Conservation (phyloP, 2,113 vertebrate genomes). For the Lontra canadensis region DNA sequence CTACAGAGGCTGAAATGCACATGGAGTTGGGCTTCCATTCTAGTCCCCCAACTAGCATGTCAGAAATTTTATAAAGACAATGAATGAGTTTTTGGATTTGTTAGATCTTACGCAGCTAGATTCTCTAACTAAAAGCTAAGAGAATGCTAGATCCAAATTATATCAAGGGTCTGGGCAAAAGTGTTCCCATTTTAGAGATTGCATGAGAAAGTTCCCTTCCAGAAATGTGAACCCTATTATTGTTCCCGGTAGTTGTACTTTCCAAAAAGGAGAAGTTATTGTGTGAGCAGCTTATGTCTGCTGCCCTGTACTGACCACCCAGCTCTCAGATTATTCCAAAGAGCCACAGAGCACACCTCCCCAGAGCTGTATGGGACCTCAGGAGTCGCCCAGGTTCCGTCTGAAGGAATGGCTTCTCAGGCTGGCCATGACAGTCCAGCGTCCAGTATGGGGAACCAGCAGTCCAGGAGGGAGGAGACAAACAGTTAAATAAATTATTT, state of each 20-base stretch:
- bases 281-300: not conserved
- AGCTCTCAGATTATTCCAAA: not conserved
- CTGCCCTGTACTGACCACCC: not conserved
- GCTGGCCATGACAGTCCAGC: not conserved
- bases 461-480: not conserved
- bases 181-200: not conserved
- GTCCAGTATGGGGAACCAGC: not conserved
- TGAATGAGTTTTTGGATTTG: not conserved
- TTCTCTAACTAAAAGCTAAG: not conserved
- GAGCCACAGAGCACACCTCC: not conserved
- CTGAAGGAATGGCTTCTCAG: not conserved
- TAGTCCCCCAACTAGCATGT: not conserved
- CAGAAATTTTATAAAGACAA: not conserved
- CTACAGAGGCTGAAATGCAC: not conserved
- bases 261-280: not conserved
- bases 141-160: not conserved
- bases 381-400: not conserved
- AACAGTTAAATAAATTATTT: not conserved
- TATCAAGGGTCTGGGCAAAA: not conserved
- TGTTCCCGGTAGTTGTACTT: not conserved
- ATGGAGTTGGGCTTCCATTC: not conserved
- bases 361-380: not conserved
- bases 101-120: not conserved
- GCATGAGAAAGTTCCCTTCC: not conserved
- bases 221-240: not conserved